Evolutionary conservation across 2,888 invertebrate genomes (phyloP).

Genomic region (Nycteola revayana): DNA sequence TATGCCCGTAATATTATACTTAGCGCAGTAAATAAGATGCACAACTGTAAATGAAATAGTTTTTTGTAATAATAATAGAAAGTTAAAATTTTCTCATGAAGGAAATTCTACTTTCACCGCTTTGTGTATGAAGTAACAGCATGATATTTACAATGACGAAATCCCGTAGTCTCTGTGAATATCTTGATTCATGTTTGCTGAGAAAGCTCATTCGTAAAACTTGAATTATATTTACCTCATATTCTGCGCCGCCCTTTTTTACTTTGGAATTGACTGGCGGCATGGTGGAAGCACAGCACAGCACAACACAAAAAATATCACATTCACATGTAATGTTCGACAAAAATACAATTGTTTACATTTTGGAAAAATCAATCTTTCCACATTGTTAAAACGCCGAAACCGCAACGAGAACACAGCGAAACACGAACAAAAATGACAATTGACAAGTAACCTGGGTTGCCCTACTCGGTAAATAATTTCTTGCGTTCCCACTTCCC

Average conservation of each 20-base stretch:
- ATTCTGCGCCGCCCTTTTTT: constrained; percentile 73
- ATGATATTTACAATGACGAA: not conserved
- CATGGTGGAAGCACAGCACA: constrained; percentile 44
- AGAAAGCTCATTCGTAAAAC: constrained; percentile 4
- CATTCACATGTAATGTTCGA: constrained; percentile 19
- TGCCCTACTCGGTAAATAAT: too few relatives aligned
- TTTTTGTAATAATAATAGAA: constrained; percentile 22
- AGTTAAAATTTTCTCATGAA: constrained; percentile 12
- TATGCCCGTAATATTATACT: not conserved
- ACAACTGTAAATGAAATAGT: constrained; percentile 11
- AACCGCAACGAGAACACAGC: constrained; percentile 34
- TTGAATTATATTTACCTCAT: constrained; percentile 67
- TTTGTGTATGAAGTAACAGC: not conserved
- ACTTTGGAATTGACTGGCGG: constrained; percentile 74
- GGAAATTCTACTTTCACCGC: constrained; percentile 1
- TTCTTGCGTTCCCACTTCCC: too few relatives aligned
- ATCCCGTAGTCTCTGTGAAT: not conserved
- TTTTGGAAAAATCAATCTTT: constrained; percentile 41
- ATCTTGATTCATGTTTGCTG: too few relatives aligned
- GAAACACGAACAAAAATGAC: constrained; percentile 31
- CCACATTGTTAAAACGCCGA: constrained; percentile 43
- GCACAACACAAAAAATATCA: constrained; percentile 8
- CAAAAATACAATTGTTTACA: constrained; percentile 35
- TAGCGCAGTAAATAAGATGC: constrained; percentile 1
- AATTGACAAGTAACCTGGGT: too few relatives aligned